Evolutionary conservation across 2,113 vertebrate genomes (phyloP), one percentile per base, ranked within the genome.

Genomic region (Bubo blakistoni): DNA sequence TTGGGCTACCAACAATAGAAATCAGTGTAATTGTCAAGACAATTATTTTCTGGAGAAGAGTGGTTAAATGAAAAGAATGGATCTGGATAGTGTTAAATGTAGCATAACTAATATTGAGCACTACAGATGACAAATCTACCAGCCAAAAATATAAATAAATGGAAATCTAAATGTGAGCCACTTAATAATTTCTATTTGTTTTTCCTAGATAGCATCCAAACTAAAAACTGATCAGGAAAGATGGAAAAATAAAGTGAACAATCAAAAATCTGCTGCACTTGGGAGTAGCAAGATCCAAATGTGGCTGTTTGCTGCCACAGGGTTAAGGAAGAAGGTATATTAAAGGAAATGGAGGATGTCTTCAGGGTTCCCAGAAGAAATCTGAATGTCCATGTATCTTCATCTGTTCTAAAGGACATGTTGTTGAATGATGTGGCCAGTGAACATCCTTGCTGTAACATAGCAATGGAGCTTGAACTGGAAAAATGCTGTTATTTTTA

Each of bases 361-460:
- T 65, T 62, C 44, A n/a, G 34, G 24, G 44, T 65, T 92, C 77
- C 42, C 63, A 55, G 82, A 61, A 61, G 30, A 77, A 77, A 84
- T 62, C 16, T 58, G 29, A 52, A 58, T 38, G 38, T 40, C 16
- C 65, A 15, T 58, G 38, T 73, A 2, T 89, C 73, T 81, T 83
- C 72, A 19, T 42, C 61, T 47, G n/a, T 82, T 16, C 58, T 72
- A 9, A 91, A 96, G 65, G 51, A 81, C 16, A 40, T 29, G 16
- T 81, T 95, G 54, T 87, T 94, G 51, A 62, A 96, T 76, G 80
- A 74, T 88, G 87, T 90, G 88, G n/a, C 88, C 55, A 79, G 59
- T n/a, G 40, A 86, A 73, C 7, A 18, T 34, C 70, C 76, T 36
- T 82, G 59, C 20, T 97, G 63, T 44, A 71, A 25, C 49, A 94